Evolutionary conservation across 1,140 invertebrate species (phyloP).

Genomic region (Cepaea nemoralis): DNA sequence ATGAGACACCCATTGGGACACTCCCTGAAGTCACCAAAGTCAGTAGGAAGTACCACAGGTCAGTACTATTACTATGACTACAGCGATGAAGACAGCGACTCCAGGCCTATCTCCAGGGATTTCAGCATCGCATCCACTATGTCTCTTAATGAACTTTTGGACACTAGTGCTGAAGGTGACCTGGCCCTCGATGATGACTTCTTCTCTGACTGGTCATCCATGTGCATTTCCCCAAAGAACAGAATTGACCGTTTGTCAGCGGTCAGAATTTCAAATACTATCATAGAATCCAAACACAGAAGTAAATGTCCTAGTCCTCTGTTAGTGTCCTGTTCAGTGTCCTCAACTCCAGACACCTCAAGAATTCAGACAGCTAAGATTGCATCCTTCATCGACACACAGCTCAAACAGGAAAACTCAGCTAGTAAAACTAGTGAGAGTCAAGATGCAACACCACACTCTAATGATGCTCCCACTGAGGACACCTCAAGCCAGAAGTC

Average conservation of each 20-base stretch:
- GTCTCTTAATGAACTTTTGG: constrained; percentile 65
- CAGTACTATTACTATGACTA: constrained; percentile 68
- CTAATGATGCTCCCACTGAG: background rate
- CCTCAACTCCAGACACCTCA: constrained; percentile 28
- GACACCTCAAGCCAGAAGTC: background rate
- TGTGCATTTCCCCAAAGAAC: constrained; percentile 44
- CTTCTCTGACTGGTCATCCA: constrained; percentile 56
- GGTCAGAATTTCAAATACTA: constrained; percentile 12
- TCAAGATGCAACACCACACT: background rate
- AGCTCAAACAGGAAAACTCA: background rate
- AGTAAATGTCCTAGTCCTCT: background rate
- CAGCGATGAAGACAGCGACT: constrained; percentile 67
- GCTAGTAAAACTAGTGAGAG: background rate
- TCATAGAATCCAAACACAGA: constrained; percentile 21
- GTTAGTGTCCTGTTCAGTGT: constrained; percentile 5
- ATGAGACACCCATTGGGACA: constrained; percentile 31
- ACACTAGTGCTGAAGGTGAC: constrained; percentile 57
- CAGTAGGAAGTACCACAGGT: constrained; percentile 42
- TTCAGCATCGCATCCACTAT: constrained; percentile 59
- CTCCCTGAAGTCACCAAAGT: constrained; percentile 18
- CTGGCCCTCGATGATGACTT: constrained; percentile 61
- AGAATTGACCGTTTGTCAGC: constrained; percentile 21
- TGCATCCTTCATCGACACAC: background rate
- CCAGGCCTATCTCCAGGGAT: constrained; percentile 57
- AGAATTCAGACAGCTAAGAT: background rate